These are phyloP conservation scores for Catocala sponsa DNA, from an alignment of 2,888 invertebrate genomes.

Conservation along the genomic window DNA sequence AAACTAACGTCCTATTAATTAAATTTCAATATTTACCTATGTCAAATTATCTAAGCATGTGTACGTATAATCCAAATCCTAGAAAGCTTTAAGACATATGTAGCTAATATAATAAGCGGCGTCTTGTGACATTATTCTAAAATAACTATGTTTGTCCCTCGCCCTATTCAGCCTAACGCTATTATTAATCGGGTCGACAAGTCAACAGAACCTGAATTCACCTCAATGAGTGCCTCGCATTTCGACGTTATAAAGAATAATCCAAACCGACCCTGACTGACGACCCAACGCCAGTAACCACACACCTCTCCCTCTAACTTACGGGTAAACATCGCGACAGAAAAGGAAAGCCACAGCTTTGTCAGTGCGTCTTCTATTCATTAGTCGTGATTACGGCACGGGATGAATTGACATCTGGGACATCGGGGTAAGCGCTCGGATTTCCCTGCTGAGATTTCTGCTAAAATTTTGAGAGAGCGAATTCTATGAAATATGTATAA, in stretches of 20 bases:
- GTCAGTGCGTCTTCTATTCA: constrained; percentile 80
- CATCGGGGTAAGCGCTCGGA: constrained; percentile 75
- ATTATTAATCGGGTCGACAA: constrained; percentile 81
- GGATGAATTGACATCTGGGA: constrained; percentile 86
- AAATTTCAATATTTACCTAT: too few relatives aligned
- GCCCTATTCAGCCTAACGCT: constrained; percentile 65
- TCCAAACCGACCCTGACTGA: constrained; percentile 76
- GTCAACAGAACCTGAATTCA: constrained; percentile 80
- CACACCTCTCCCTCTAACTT: constrained; percentile 69
- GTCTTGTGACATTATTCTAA: constrained; percentile 19
- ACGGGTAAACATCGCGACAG: constrained; percentile 53
- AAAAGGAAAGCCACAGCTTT: constrained; percentile 72
- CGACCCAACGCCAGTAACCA: constrained; percentile 67
- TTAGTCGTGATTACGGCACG: constrained; percentile 82
- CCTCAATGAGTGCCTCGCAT: constrained; percentile 83
- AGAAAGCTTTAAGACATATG: too few relatives aligned
- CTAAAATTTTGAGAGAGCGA: constrained; percentile 75
- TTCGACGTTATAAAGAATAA: constrained; percentile 85
- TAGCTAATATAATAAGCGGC: too few relatives aligned
- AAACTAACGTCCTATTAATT: too few relatives aligned
- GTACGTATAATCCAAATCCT: too few relatives aligned
- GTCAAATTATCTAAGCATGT: too few relatives aligned
- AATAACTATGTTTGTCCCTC: constrained; percentile 24
- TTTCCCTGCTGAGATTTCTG: constrained; percentile 81
- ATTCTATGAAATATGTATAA: constrained; percentile 72